Evolutionary conservation across 23 tunicate species (phyloP).

Genomic region (Ciona savignyi): DNA sequence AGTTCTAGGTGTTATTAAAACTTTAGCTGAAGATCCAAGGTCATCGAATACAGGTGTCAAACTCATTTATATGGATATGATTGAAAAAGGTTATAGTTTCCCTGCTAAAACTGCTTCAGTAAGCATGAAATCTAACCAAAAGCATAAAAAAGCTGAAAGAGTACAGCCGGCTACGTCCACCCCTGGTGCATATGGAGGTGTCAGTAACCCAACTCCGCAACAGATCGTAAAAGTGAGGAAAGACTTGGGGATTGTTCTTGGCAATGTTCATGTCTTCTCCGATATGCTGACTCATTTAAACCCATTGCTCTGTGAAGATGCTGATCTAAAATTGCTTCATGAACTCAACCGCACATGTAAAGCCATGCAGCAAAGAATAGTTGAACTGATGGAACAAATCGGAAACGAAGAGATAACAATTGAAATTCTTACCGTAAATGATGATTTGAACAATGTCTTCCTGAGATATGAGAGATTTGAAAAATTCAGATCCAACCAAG

Average conservation of each 20-base stretch:
- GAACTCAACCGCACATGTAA: constrained; percentile 66
- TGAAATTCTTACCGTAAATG: constrained; percentile 60
- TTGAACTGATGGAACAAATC: constrained; percentile 63
- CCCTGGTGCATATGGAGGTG: neutral
- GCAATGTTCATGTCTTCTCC: constrained; percentile 61
- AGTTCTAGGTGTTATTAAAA: constrained; percentile 54
- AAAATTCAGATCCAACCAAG: constrained; percentile 31
- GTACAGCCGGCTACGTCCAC: neutral
- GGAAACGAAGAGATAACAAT: constrained; percentile 67
- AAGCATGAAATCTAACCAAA: neutral
- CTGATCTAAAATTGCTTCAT: constrained; percentile 51
- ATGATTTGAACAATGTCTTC: constrained; percentile 81
- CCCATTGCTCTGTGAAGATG: constrained; percentile 45
- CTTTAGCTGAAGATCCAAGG: constrained; percentile 67
- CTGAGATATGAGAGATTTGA: constrained; percentile 81
- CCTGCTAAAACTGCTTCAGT: constrained; percentile 10
- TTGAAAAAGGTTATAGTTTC: constrained; percentile 43
- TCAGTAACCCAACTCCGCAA: constrained; percentile 17
- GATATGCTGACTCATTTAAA: constrained; percentile 79
- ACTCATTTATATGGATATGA: constrained; percentile 47
- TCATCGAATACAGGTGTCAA: constrained; percentile 40
- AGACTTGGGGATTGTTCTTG: constrained; percentile 54
- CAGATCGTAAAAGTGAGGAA: constrained; percentile 54
- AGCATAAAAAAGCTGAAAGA: neutral
- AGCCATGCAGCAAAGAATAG: constrained; percentile 77